Conservation (phyloP, 1,140 invertebrate genomes). For the Macrobrachium rosenbergii region DNA sequence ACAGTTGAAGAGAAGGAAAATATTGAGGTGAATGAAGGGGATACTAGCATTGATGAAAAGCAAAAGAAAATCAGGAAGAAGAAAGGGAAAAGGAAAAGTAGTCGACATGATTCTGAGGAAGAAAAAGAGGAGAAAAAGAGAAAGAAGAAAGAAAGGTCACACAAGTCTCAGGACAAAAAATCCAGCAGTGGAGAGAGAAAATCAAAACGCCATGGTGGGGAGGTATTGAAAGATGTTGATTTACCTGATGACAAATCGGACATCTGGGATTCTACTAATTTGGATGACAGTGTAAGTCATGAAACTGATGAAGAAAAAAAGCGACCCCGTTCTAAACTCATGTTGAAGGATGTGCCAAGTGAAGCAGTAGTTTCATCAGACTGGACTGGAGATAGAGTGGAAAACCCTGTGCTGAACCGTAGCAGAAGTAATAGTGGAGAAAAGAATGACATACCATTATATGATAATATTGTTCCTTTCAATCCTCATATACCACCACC, state of each 20-base stretch:
- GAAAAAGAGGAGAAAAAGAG: conserved; percentile 40
- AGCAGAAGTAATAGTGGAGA: conserved; percentile 33
- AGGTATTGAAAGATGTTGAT: conserved; percentile 21
- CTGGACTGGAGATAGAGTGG: neutral
- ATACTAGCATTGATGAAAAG: conserved; percentile 27
- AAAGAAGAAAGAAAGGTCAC: conserved; percentile 40
- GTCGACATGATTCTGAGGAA: conserved; percentile 47
- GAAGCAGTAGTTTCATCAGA: conserved; percentile 6
- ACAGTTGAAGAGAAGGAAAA: neutral
- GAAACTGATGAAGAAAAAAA: neutral
- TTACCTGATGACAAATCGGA: neutral
- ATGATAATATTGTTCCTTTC: conserved; percentile 34
- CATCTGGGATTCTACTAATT: too few species aligned
- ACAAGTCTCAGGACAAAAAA: conserved; percentile 43
- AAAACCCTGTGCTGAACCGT: neutral
- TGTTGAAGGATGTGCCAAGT: neutral
- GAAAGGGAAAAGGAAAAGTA: conserved; percentile 46
- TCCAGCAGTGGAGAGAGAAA: conserved; percentile 14
- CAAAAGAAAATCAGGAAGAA: conserved; percentile 48
- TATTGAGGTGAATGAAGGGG: neutral
- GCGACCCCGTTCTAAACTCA: neutral
- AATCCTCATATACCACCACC: conserved; percentile 40
- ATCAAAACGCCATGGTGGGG: conserved; percentile 23
- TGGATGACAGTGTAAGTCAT: neutral
- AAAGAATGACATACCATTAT: conserved; percentile 10